Base-by-base conservation (phyloP, 2,113 vertebrate genomes). In the Phoenicopterus ruber region DNA sequence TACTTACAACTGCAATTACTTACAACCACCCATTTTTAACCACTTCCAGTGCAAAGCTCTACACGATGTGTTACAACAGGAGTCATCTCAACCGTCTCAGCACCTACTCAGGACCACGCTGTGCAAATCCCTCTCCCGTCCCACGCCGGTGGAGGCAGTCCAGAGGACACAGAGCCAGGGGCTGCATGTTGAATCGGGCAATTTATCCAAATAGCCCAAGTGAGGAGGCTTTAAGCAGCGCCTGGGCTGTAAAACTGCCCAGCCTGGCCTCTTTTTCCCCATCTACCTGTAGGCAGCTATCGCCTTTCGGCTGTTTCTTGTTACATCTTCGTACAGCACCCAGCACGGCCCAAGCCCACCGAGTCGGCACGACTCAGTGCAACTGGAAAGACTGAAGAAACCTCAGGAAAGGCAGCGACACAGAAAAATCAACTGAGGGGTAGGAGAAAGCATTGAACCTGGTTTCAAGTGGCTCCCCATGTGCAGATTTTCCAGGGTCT, bases 341-440 rank as follows among this genome's bases (percentile, higher is more conserved):
- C 10, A 12, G 38, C 13, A 21, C 19, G 15, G 44, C 71, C 44
- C 7, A 3, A 1, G 11, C 50, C 19, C 18, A 4, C 8, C 0
- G 0, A 2, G 10, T 4, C 57, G 86, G 70, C 58, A 50, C 34
- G n/a, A 19, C 44, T n/a, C 66, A 18, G 28, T 11, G n/a, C 74
- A 54, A 1, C 9, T 11, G n/a, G 58, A 20, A 59, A 17, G 26
- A 22, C 1, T 65, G 70, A 54, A 47, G 18, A 40, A 83, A 18
- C 55, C 65, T 46, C 52, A n/a, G 88, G 65, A 85, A 71, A 71
- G 28, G 32, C 46, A 87, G 40, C 1, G 2, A 66, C 54, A 77
- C 32, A 57, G 42, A 52, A 74, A 71, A 88, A 67, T 24, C 61
- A 5, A 2, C 3, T 7, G 54, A 22, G 13, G 42, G 21, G n/a